Evolutionary conservation across 2,888 invertebrate genomes (phyloP).

Genomic region (Tenthredo amoena): DNA sequence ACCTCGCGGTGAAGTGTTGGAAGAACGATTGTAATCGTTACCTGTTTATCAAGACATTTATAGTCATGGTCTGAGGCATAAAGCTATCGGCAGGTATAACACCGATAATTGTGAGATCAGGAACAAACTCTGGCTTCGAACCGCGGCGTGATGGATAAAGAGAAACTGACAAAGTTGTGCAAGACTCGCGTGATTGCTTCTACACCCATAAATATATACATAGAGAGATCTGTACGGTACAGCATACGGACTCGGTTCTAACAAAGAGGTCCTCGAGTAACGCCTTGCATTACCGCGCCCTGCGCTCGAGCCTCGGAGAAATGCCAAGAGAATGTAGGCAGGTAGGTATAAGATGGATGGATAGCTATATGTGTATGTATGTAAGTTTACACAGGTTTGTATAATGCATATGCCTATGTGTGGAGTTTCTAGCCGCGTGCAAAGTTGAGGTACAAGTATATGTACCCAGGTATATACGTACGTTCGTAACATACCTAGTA

Average conservation of each 20-base stretch:
- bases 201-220: neutral
- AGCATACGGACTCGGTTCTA: neutral
- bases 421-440: constrained; percentile 4
- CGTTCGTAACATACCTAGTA: neutral
- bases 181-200: neutral
- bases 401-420: neutral
- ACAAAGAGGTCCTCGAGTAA: constrained; percentile 35
- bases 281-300: constrained; percentile 38
- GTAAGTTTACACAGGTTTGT: neutral
- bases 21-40: constrained; percentile 16
- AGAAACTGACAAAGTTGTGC: neutral
- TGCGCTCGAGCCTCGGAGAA: constrained; percentile 14
- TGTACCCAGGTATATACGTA: neutral
- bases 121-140: neutral
- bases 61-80: neutral
- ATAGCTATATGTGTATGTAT: neutral
- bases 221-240: neutral
- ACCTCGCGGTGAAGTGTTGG: neutral
- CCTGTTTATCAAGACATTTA: neutral
- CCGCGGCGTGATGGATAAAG: neutral
- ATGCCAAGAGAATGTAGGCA: constrained; percentile 48
- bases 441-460: neutral
- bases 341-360: constrained; percentile 18
- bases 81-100: neutral
- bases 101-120: neutral